Base-by-base conservation (phyloP, 2,888 invertebrate genomes). In the Agriopis marginaria region DNA sequence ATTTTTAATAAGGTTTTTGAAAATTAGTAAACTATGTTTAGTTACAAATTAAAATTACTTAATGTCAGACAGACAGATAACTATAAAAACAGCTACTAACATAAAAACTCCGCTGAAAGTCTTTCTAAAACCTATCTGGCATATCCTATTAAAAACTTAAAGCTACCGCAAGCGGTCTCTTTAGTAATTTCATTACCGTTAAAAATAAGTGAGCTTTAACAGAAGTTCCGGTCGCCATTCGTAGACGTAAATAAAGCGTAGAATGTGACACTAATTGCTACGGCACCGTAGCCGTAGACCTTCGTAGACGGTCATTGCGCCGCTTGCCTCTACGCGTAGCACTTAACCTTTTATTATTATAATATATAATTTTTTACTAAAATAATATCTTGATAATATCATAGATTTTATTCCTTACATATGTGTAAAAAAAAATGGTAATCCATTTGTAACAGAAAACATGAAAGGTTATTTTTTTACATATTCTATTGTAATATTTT, bases 201-300 rank as follows among this genome's bases (percentile, higher is more conserved):
- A 70, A 64, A 59, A 72, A 66, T 73, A 73, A 75, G 70, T 64
- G 71, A 68, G 66, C 63, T 66, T 59, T 54, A 63, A 53, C 63
- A 65, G 74, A 63, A 67, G 63, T 70, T 70, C 66, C 60, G 64
- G 71, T 66, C 66, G 69, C 61, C 66, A 65, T 72, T 75, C 73
- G 66, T 65, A 72, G 77, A 81, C 75, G 81, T 86, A 83, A 85
- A 83, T 84, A 85, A 83, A 80, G 79, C 79, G 74, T 72, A 79
- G 78, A 86, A 80, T 82, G 82, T 86, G 86, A 84, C 82, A 83
- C 82, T 86, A 88, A 87, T 87, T 87, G 85, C 88, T 87, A 87
- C 86, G 80, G 77, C 74, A 75, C 75, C 79, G 64, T 55, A 70
- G 67, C 68, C 74, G 77, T 81, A 82, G 82, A 77, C 79, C 75